Conservation (phyloP, 1,140 invertebrate genomes). For the Polypedilum vanderplanki region DNA sequence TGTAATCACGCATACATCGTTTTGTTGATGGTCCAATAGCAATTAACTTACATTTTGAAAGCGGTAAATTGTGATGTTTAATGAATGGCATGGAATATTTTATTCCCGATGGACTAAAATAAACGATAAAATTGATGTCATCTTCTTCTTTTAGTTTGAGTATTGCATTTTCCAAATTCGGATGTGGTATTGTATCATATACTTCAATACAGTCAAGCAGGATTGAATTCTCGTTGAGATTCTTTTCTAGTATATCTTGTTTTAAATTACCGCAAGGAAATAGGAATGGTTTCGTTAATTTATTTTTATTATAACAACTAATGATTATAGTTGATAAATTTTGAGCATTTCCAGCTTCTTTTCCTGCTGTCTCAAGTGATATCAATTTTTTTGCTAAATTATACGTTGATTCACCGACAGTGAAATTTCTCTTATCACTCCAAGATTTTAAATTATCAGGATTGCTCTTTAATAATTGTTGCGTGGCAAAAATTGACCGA, state of each 20-base stretch:
- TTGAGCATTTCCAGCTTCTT: constrained; percentile 47
- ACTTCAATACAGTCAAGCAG: constrained; percentile 47
- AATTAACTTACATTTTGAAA: constrained; percentile 40
- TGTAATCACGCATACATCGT: constrained; percentile 37
- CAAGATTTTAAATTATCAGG: constrained; percentile 34
- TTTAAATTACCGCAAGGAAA: constrained; percentile 50
- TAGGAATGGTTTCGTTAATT: constrained; percentile 41
- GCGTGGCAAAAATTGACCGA: constrained; percentile 47
- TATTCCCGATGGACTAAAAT: constrained; percentile 50
- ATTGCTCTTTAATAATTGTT: constrained; percentile 40
- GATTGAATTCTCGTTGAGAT: constrained; percentile 43
- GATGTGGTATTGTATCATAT: constrained; percentile 47
- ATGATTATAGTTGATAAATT: constrained; percentile 46
- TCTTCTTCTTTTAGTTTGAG: constrained; percentile 33
- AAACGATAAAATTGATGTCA: constrained; percentile 46
- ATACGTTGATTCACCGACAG: constrained; percentile 47
- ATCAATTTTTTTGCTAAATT: constrained; percentile 44
- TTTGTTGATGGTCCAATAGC: constrained; percentile 43
- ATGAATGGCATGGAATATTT: constrained; percentile 40
- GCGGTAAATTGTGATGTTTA: constrained; percentile 34
- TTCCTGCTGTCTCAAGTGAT: constrained; percentile 46
- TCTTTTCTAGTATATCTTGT: constrained; percentile 46
- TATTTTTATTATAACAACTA: constrained; percentile 27
- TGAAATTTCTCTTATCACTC: constrained; percentile 47
- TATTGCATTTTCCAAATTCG: constrained; percentile 45